These are phyloP conservation scores for Mixornis gularis DNA, from an alignment of 2,113 vertebrate species.

Conservation along the genomic window DNA sequence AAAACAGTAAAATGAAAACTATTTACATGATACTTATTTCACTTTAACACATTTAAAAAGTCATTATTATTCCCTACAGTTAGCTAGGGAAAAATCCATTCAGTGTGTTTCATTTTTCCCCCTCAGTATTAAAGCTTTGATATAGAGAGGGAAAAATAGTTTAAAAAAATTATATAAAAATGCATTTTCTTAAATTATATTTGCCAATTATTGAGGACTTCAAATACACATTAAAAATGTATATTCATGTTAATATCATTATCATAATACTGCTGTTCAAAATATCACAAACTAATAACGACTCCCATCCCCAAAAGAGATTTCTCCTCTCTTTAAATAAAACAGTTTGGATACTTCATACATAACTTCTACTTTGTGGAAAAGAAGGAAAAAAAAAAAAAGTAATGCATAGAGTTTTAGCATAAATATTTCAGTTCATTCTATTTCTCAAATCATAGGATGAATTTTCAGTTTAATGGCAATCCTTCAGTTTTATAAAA, in stretches of 20 bases:
- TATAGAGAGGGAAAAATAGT: neutral
- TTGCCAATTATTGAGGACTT: neutral
- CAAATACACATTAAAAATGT: neutral
- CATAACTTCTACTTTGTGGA: neutral
- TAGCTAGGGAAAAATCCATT: neutral
- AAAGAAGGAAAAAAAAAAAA: neutral
- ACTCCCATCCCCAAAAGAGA: neutral
- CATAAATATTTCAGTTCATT: neutral
- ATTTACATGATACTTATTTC: neutral
- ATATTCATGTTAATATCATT: neutral
- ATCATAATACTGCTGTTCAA: neutral
- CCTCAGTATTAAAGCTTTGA: neutral
- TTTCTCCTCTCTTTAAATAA: neutral
- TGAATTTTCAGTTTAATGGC: neutral
- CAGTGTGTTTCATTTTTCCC: neutral
- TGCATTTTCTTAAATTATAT: neutral
- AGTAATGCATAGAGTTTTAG: neutral
- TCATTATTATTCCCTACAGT: neutral
- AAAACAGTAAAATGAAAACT: neutral
- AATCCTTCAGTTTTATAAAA: neutral
- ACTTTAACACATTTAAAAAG: neutral
- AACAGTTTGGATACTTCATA: neutral
- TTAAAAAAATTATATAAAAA: neutral
- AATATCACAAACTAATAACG: neutral
- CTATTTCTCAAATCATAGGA: neutral